Base-by-base conservation (phyloP, 2,888 invertebrate genomes). In the Silvanus unidentatus region DNA sequence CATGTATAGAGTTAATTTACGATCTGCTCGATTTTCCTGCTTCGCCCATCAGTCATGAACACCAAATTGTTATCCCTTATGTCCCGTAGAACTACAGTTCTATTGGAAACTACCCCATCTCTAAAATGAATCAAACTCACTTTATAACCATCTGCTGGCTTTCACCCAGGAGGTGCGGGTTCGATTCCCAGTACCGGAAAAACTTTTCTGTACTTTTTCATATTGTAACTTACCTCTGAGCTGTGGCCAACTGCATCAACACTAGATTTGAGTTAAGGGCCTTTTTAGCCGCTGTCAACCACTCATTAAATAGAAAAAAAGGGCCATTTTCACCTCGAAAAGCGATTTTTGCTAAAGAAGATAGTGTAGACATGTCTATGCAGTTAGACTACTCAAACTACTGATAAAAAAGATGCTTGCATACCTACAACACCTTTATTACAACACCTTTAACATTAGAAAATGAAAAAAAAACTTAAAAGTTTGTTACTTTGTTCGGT, bases 131-230 rank as follows among this genome's bases (percentile, higher is more conserved):
- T 22, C n/a, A n/a, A n/a, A n/a, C n/a, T n/a, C n/a, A n/a, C n/a
- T n/a, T n/a, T n/a, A n/a, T n/a, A n/a, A n/a, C n/a, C n/a, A n/a
- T n/a, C n/a, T n/a, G n/a, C 75, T 76, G 76, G 75, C 76, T 76
- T 70, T 76, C 76, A 77, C 75, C 76, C 76, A 77, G 77, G 75
- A 77, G 77, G 76, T 76, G 75, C 77, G 77, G 76, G 76, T 77
- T 78, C 75, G 77, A 77, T 77, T 77, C 77, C 75, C 75, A 75
- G 75, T 76, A 75, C 71, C 73, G 75, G 75, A 75, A 76, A 15
- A 9, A 13, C 14, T 37, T 37, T 37, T 4, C 8, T 38, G 39
- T 40, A n/a, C 27, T 44, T 40, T 22, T 8, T 5, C 22, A 5
- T 22, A 22, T n/a, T n/a, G n/a, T n/a, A n/a, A n/a, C n/a, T n/a